Base-by-base conservation (phyloP, 2,113 vertebrate genomes). In the Siphamia tubifer region DNA sequence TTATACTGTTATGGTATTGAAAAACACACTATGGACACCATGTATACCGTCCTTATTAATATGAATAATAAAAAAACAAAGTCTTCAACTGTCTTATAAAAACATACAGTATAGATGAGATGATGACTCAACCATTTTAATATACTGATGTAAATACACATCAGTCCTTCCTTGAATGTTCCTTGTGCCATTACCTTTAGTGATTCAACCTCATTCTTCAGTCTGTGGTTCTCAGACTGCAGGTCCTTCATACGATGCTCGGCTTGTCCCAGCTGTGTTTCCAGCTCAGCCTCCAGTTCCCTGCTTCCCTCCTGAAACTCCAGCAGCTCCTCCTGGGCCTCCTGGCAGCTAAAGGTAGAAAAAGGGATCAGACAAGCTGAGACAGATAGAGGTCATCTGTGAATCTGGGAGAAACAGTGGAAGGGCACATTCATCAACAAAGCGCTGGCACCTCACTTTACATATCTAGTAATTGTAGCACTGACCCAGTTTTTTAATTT, bases 271-370 rank as follows among this genome's bases (percentile, higher is more conserved):
- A 99, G 91, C 71, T 99, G 98, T 0, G 97, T 92, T 68, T 99
- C 97, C 91, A 99, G 92, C 83, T 99, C 98, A 0, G 97, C 95
- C 90, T 99, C 98, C 81, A 99, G 86, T 79, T 99, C 98, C 75
- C 98, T 90, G 93, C 98, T 99, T 51, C 97, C 98, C 87, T 98
- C 97, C 92, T 98, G 97, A 82, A 99, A 99, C 79, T 99, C 98
- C 86, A 95, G 91, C 84, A 99, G 94, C 87, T 99, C 98, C 88
- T 99, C 96, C 27, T 93, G 96, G 17, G 97, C 96, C 85, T 98
- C 96, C 89, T 96, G 94, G 77, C 93, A 98, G 91, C 97, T 99
- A 82, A 4, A 11, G 45, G 27, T 38, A 20, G n/a, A 24, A 72
- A 30, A 17, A n/a, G 34, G 8, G 20, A 17, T 79, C 11, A 68